Percentiles rank a stretch among this genome's conserved stretches.
These are phyloP conservation scores for Lamellibrachia satsuma DNA, from an alignment of 2,888 invertebrate species.

Conservation along the genomic window DNA sequence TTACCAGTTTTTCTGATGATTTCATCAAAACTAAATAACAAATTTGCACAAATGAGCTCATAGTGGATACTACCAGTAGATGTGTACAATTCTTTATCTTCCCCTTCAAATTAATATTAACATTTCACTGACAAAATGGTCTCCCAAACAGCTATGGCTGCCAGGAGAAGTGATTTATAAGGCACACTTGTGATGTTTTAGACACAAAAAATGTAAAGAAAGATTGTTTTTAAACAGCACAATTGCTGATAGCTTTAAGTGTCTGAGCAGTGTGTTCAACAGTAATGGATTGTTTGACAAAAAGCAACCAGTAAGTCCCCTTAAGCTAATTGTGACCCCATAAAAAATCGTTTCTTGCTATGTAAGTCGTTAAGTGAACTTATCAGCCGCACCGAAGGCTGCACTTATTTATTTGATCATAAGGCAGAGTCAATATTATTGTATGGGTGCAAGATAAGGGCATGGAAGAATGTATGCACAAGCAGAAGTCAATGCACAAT, in stretches of 20 bases:
- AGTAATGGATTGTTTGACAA: neutral
- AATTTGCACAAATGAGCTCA: too few species aligned
- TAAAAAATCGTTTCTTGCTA: neutral
- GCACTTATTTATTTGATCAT: neutral
- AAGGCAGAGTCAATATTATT: neutral
- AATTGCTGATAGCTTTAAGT: neutral
- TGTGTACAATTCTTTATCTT: neutral
- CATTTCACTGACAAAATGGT: neutral
- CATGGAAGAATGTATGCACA: neutral
- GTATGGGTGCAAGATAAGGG: neutral
- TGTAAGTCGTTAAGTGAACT: neutral
- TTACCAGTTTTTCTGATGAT: too few species aligned
- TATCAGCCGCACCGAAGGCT: neutral
- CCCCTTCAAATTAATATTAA: neutral
- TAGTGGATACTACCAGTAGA: neutral
- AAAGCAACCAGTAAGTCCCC: neutral
- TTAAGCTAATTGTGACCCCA: neutral
- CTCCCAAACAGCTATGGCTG: neutral
- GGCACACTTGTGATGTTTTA: neutral
- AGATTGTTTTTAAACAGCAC: neutral
- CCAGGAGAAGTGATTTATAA: neutral
- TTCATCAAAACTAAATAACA: too few species aligned
- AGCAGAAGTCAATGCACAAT: neutral
- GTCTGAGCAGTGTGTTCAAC: neutral
- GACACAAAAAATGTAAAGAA: too few species aligned